These are phyloP conservation scores for Eulithis prunata DNA, from an alignment of 2,888 invertebrate genomes.

Conservation along the genomic window DNA sequence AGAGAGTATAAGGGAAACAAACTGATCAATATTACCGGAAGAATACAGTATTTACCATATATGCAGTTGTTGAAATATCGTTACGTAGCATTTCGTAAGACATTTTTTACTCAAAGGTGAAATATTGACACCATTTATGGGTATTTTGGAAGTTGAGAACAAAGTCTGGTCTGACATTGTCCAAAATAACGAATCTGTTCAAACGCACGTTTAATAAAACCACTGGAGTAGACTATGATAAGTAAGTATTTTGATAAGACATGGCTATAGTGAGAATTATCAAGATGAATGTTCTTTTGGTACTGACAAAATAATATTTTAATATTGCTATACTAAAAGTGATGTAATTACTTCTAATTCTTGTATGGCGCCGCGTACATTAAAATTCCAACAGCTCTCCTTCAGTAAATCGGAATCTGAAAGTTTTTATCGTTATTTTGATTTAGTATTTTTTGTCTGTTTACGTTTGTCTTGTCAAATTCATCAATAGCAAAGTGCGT, in stretches of 20 bases:
- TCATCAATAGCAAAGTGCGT: constrained; percentile 18
- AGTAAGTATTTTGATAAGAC: too few relatives aligned
- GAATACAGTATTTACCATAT: constrained; percentile 29
- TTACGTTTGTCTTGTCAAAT: constrained; percentile 17
- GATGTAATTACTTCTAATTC: too few relatives aligned
- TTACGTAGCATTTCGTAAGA: constrained; percentile 26
- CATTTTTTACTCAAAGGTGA: constrained; percentile 10
- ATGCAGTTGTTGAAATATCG: constrained; percentile 19
- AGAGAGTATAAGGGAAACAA: constrained; percentile 23
- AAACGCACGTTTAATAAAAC: too few relatives aligned
- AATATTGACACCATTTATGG: constrained; percentile 5
- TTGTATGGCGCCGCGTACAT: too few relatives aligned
- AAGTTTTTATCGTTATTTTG: constrained; percentile 5
- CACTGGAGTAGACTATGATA: too few relatives aligned
- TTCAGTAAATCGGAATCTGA: not conserved
- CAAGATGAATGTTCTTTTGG: too few relatives aligned
- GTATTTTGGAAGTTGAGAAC: not conserved
- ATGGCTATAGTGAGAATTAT: too few relatives aligned
- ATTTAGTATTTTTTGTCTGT: constrained; percentile 9
- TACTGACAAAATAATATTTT: too few relatives aligned
- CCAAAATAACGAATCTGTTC: too few relatives aligned
- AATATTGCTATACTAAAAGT: too few relatives aligned
- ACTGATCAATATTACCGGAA: constrained; percentile 24
- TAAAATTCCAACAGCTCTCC: too few relatives aligned
- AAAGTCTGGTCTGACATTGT: not conserved